Evolutionary conservation across 2,113 vertebrate genomes (phyloP), one percentile per base, ranked within the genome.

Genomic region (Gulo gulo): DNA sequence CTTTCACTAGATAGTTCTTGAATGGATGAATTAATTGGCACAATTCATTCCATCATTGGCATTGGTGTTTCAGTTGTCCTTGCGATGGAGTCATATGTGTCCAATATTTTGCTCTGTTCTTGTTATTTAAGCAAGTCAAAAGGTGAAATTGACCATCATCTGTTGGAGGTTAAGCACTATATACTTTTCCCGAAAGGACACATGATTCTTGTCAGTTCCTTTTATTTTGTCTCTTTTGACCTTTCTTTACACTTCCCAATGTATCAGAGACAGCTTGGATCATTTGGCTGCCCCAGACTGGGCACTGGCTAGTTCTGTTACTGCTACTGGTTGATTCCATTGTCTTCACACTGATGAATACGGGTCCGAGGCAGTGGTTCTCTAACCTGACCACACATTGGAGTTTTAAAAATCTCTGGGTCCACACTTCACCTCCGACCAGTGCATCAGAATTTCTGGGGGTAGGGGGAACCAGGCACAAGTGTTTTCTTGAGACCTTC

Each of bases 101-200:
- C 14, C 36, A 52, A 14, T 52, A 59, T 74, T 93, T 95, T 94
- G 24, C 39, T 92, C 94, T 93, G 36, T 94, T 36, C 24, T 93
- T 74, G 52, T 88, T 83, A 69, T 86, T 65, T 96, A 88, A 65
- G 52, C 39, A 63, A 52, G 20, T 76, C 21, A 55, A 92, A 82
- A 84, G 7, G 23, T 65, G 29, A 89, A 71, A 87, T 21, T 85
- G 13, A 81, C 26, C 55, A 45, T 47, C 20, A 55, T 57, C 61
- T 88, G 2, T 79, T 67, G 63, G 45, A n/a, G 3, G 4, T 93
- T 59, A 74, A 88, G n/a, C 26, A 42, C 18, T 50, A 1, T 50
- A 13, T 36, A 23, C 42, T 89, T 92, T 71, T 9, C 13, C 29
- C 39, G 42, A 83, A 93, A 89, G 15, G 82, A 36, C 8, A 31